A percentile compares a stretch with the other conserved stretches of the same genome.
Evolutionary conservation across 2,113 vertebrate species (phyloP).

Genomic region (Alouatta palliata): DNA sequence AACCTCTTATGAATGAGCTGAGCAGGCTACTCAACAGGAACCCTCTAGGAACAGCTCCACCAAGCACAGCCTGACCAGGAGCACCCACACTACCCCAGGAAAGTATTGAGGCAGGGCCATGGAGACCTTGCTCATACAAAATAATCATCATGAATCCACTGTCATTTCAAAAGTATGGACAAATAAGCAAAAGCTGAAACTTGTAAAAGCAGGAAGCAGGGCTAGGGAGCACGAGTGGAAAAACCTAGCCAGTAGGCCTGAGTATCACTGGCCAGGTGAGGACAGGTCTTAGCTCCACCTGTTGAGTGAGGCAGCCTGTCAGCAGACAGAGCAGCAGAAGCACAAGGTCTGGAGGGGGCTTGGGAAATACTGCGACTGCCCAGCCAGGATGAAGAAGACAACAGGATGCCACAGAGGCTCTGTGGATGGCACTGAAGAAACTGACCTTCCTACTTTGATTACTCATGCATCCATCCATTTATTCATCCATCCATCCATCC

Average conservation of each 20-base stretch:
- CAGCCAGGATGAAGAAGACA: not conserved
- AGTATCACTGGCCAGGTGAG: not conserved
- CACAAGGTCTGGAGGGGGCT: not conserved
- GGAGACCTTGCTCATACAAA: not conserved
- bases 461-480: too few species aligned
- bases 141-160: not conserved
- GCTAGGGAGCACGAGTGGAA: not conserved
- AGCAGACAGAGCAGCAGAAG: not conserved
- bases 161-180: not conserved
- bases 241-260: not conserved
- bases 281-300: not conserved
- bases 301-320: not conserved
- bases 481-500: too few species aligned
- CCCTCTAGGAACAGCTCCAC: not conserved
- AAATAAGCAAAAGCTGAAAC: not conserved
- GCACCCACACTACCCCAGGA: not conserved
- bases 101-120: not conserved
- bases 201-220: not conserved
- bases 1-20: not conserved
- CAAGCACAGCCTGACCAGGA: not conserved
- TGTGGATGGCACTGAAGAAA: not conserved
- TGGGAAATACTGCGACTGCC: not conserved
- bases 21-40: not conserved
- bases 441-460: not conserved
- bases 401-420: not conserved